These are phyloP conservation scores for Pyrgus malvae DNA, from an alignment of 2,888 invertebrate species.

Conservation along the genomic window DNA sequence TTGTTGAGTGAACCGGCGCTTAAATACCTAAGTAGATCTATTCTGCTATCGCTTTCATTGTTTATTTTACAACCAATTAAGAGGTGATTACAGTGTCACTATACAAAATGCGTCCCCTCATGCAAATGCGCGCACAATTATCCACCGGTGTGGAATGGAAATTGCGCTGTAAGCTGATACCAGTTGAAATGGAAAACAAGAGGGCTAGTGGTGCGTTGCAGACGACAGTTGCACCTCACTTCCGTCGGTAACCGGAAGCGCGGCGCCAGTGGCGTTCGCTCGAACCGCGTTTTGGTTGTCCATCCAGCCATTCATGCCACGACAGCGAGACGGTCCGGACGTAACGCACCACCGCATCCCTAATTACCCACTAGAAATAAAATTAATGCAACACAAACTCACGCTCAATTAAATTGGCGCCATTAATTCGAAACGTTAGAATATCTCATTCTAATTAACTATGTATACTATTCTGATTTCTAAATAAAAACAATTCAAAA, in stretches of 20 bases:
- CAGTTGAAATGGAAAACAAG: conserved; percentile 48
- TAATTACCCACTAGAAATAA: conserved; percentile 21
- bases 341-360: conserved; percentile 44
- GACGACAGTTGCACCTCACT: conserved; percentile 70
- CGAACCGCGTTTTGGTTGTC: not conserved
- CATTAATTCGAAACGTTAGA: conserved; percentile 27
- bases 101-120: conserved; percentile 9
- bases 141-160: conserved; percentile 11
- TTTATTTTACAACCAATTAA: not conserved
- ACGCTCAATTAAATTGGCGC: conserved; percentile 28
- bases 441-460: conserved; percentile 19
- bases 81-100: not conserved
- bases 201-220: conserved; percentile 62
- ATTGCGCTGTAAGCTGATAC: conserved; percentile 40
- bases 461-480: conserved; percentile 25
- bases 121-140: conserved; percentile 22
- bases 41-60: not conserved
- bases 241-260: conserved; percentile 65
- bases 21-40: too few relatives aligned
- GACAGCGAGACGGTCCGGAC: conserved; percentile 53
- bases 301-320: conserved; percentile 45
- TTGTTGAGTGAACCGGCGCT: too few relatives aligned
- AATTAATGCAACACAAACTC: conserved; percentile 14
- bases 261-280: conserved; percentile 49
- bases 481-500: conserved; percentile 29